Evolutionary conservation across 1,140 invertebrate species (phyloP).

Genomic region (Atopsyche davidsoni): DNA sequence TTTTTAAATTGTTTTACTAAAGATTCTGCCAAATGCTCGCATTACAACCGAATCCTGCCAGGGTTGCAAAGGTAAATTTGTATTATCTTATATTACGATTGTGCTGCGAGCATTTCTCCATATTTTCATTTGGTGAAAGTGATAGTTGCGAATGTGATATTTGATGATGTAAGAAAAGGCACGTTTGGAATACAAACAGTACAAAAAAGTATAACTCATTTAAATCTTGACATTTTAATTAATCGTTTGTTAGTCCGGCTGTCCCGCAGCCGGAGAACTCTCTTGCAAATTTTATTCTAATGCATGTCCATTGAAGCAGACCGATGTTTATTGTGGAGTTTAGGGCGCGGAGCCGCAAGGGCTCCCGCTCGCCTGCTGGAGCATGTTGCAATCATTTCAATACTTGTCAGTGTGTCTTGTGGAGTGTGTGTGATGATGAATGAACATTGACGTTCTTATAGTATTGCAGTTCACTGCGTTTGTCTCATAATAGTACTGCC

Average conservation of each 20-base stretch:
- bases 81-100: no score
- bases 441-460: slow-evolving; percentile 12
- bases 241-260: slow-evolving; percentile 10
- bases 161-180: slow-evolving; percentile 18
- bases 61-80: no score
- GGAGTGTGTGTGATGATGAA: slow-evolving; percentile 6
- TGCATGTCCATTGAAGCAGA: slow-evolving; percentile 13
- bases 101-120: slow-evolving; percentile 5
- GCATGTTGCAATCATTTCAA: slow-evolving; percentile 14
- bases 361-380: neutral
- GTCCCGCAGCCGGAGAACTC: slow-evolving; percentile 1
- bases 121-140: slow-evolving; percentile 14
- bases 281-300: slow-evolving; percentile 10
- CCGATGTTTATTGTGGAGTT: slow-evolving; percentile 13
- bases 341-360: neutral
- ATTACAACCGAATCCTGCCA: no score
- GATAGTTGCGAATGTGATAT: slow-evolving; percentile 24
- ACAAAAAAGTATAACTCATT: slow-evolving; percentile 31
- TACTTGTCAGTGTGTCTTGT: slow-evolving; percentile 22
- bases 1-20: slow-evolving; percentile 4
- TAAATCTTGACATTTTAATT: slow-evolving; percentile 26
- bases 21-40: neutral
- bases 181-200: slow-evolving; percentile 28
- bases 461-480: no score
- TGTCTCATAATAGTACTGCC: no score